Conservation (phyloP, 2,113 vertebrate genomes). For the Synodontis membranacea region DNA sequence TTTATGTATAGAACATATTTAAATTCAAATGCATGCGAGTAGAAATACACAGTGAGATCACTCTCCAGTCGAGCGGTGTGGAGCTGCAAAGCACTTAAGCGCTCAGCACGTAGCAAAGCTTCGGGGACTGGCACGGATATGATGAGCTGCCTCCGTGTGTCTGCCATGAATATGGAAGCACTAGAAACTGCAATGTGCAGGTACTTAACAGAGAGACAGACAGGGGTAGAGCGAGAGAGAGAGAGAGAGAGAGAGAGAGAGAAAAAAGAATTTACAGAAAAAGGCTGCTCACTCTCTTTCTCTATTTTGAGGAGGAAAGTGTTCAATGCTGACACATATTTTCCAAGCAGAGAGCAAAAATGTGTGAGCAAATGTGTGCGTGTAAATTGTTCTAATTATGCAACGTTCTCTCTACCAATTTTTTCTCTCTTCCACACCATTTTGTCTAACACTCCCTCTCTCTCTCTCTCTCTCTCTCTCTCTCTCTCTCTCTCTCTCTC, state of each 20-base stretch:
- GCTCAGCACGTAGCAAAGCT: conserved; percentile 48
- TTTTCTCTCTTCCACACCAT: conserved; percentile 37
- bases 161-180: conserved; percentile 52
- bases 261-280: too few species aligned
- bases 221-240: too few species aligned
- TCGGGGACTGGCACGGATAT: conserved; percentile 46
- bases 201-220: conserved; percentile 29
- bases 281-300: neutral
- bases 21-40: conserved; percentile 34
- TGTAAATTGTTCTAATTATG: conserved; percentile 50
- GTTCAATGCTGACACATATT: conserved; percentile 38
- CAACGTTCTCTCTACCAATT: conserved; percentile 4
- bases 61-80: conserved; percentile 38
- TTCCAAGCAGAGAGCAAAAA: conserved; percentile 42
- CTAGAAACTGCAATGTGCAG: conserved; percentile 42
- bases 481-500: conserved; percentile 6
- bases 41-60: conserved; percentile 41
- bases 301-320: conserved; percentile 2
- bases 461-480: conserved; percentile 12
- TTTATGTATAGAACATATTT: conserved; percentile 29
- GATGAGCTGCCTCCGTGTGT: conserved; percentile 46
- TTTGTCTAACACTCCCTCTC: neutral
- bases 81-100: conserved; percentile 47
- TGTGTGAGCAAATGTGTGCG: conserved; percentile 38
- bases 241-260: too few species aligned